Percentiles rank a stretch among this genome's conserved stretches.
Conservation (phyloP, 2,797 vertebrate species). For the Acrossocheilus wenchowensis region DNA sequence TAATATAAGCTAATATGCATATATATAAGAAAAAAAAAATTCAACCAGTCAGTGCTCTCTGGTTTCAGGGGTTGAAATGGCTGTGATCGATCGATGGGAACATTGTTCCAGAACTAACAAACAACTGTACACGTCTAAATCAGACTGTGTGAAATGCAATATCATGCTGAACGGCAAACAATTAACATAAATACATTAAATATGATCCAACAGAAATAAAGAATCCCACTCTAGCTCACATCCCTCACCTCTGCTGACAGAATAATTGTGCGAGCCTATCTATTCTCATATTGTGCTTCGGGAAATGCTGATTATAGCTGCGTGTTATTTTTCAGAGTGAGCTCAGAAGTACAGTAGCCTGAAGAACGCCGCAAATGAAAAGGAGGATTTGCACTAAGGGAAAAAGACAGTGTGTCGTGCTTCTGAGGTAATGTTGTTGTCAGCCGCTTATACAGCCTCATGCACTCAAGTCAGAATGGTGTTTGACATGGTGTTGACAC, state of each 20-base stretch:
- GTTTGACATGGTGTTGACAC: constrained; percentile 44
- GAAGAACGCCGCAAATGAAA: constrained; percentile 21
- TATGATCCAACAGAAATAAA: constrained; percentile 2
- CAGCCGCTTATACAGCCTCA: constrained; percentile 1
- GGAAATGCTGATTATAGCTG: constrained; percentile 46
- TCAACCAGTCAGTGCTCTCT: background rate
- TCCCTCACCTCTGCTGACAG: constrained; percentile 21
- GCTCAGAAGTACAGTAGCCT: constrained; percentile 31
- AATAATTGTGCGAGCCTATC: constrained; percentile 23
- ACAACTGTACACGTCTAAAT: background rate
- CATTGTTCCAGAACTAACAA: background rate
- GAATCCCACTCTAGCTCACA: constrained; percentile 1
- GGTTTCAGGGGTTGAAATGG: background rate
- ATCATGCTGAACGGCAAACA: constrained; percentile 12
- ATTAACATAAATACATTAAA: constrained; percentile 29
- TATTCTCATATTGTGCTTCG: constrained; percentile 24
- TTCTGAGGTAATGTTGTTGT: constrained; percentile 19
- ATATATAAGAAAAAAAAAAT: background rate
- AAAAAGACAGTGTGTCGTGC: constrained; percentile 17
- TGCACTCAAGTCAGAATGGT: constrained; percentile 30
- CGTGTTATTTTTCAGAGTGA: constrained; percentile 38
- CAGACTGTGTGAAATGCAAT: background rate
- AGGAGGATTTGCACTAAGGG: constrained; percentile 18
- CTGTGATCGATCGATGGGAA: background rate
- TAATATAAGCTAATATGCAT: background rate